Percentiles rank a stretch among this genome's conserved stretches.
Conservation (phyloP, 1,140 invertebrate genomes). For the Charaxes varanes region DNA sequence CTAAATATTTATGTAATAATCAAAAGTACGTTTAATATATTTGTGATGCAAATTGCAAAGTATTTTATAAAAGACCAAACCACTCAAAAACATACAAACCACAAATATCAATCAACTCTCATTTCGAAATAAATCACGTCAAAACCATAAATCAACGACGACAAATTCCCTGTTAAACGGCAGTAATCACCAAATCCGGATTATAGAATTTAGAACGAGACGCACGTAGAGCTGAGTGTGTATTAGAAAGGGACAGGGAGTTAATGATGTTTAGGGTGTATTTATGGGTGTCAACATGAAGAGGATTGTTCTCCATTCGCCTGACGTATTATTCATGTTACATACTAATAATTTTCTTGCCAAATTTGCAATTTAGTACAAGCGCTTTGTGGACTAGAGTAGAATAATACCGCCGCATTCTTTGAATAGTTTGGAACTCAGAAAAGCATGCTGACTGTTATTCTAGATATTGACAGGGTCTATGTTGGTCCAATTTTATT, state of each 20-base stretch:
- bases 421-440: no score
- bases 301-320: background rate
- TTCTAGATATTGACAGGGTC: no score
- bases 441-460: no score
- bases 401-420: no score
- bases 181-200: constrained; percentile 6
- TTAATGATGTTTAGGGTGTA: constrained; percentile 5
- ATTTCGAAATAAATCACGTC: background rate
- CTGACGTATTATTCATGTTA: background rate
- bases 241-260: constrained; percentile 14
- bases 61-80: no score
- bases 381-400: no score
- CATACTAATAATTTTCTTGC: background rate
- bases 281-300: background rate
- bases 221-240: constrained; percentile 7
- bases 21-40: no score
- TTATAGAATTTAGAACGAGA: constrained; percentile 37
- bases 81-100: background rate
- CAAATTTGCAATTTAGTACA: no score
- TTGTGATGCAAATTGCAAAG: no score
- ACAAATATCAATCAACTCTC: constrained; percentile 1
- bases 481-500: no score
- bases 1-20: no score
- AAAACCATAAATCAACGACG: constrained; percentile 1
- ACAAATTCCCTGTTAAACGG: constrained; percentile 2